Evolutionary conservation across 2,797 vertebrate genomes (phyloP).

Genomic region (Balearica regulorum): DNA sequence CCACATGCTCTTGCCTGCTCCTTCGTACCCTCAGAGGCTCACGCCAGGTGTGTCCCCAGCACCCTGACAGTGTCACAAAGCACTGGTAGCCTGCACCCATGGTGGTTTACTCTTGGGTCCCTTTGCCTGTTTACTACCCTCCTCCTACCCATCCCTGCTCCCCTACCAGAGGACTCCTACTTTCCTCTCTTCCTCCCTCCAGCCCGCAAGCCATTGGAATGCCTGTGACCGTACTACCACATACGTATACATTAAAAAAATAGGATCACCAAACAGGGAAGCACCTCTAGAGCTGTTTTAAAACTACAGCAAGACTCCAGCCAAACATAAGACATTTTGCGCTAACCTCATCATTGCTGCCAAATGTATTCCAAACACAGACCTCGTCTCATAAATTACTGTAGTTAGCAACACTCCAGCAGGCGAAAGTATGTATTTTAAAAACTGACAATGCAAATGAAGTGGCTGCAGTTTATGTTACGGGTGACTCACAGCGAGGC

Average conservation of each 20-base stretch:
- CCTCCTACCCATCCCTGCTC: not conserved
- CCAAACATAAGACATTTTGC: not conserved
- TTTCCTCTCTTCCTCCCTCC: not conserved
- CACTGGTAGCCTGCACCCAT: not conserved
- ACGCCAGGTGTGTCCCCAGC: not conserved
- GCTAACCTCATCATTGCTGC: not conserved
- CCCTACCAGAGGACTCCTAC: not conserved
- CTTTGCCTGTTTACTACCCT: not conserved
- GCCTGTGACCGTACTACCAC: fast-evolving
- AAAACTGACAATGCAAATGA: not conserved
- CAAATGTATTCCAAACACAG: not conserved
- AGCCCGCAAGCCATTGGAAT: not conserved
- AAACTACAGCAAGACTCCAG: not conserved
- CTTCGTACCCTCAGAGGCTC: not conserved
- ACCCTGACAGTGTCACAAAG: not conserved
- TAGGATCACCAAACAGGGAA: not conserved
- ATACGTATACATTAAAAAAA: not conserved
- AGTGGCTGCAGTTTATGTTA: conserved; percentile 10
- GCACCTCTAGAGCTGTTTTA: not conserved
- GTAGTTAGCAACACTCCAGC: not conserved
- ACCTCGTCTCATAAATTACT: not conserved
- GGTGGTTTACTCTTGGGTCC: not conserved
- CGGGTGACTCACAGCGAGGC: not conserved
- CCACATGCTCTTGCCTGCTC: not conserved
- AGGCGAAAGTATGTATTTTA: not conserved